Base-by-base conservation (phyloP, 2,113 vertebrate species). In the Erythrocebus patas region DNA sequence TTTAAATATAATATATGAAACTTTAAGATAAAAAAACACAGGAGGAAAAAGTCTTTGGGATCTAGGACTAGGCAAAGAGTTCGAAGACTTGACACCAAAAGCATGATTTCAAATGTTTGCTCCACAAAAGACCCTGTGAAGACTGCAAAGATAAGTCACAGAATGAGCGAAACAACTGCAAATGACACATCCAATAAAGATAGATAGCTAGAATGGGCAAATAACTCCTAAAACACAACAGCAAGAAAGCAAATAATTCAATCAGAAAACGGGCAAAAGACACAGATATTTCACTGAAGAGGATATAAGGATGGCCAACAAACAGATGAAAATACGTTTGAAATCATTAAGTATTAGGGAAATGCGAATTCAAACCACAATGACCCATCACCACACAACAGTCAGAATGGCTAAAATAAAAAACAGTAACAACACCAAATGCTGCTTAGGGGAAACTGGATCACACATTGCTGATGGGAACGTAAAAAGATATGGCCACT, bases 401-500 rank as follows among this genome's bases (percentile, higher is more conserved):
- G 6, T 6, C 8, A 64, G 38, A 38, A 17, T 4, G 50, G 48
- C 78, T 57, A 11, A 50, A 25, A 40, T 13, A 17, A n/a, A 48
- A 20, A n/a, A 57, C 0, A 7, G 32, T 3, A 18, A 64, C 70
- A 14, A 2, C 7, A 13, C 14, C 38, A 40, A 8, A 30, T 3
- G 25, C 79, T 43, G 78, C 25, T 4, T 5, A 59, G 72, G 79
- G 52, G 40, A 88, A 45, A 20, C 25, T 13, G 14, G 48, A 5
- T 27, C 17, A 13, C 57, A 6, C 16, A 3, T 0, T 9, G 85
- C 79, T 13, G 40, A 20, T 14, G 66, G 5, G 64, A 12, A 23
- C 0, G 30, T 20, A 12, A 4, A 11, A 25, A 1, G 32, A 4
- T 0, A n/a, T 8, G 8, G 72, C 27, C 25, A 8, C 52, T 52